Evolutionary conservation across 2,113 vertebrate species (phyloP), one percentile per base, ranked within the genome.

Genomic region (Scartelaos histophorus): DNA sequence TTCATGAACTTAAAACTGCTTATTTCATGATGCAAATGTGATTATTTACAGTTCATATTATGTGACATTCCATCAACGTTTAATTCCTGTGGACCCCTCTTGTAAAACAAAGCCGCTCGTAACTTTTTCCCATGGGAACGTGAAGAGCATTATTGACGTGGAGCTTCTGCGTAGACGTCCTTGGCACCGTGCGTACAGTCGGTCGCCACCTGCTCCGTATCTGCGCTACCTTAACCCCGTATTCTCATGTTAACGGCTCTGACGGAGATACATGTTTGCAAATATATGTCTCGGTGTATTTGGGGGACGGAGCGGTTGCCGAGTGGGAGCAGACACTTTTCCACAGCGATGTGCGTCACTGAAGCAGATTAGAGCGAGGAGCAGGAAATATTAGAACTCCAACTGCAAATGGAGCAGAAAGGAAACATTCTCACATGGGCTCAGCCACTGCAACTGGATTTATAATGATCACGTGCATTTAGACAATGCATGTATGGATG

Each of bases 131-230:
- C 38, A 51, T 60, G 45, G 34, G 22, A 12, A 67, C 71, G 67
- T 68, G 57, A 53, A 3, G 22, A 11, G 24, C 65, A 34, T 25
- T 68, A 70, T 78, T 80, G 70, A 82, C 69, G 71, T 45, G 66
- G 69, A 34, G 75, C 71, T 3, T 68, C 56, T 53, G 67, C 64
- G 68, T 13, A 61, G 72, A 74, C 16, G 51, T 54, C 88, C 82
- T 69, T 80, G 76, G 66, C 24, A 66, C n/a, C 71, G 66, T 71
- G 74, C 74, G 71, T 73, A 79, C 78, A 84, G 69, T 73, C 10
- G 17, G 73, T 71, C 72, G 56, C 78, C 70, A 71, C 66, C 71
- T 62, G 56, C 17, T 46, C 35, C 38, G 22, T 22, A n/a, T 45
- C 60, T 62, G 29, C 60, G 7, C 3, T 35, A 58, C 6, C 0